Conservation (phyloP, 2,113 vertebrate genomes). For the Phoenicopterus ruber region DNA sequence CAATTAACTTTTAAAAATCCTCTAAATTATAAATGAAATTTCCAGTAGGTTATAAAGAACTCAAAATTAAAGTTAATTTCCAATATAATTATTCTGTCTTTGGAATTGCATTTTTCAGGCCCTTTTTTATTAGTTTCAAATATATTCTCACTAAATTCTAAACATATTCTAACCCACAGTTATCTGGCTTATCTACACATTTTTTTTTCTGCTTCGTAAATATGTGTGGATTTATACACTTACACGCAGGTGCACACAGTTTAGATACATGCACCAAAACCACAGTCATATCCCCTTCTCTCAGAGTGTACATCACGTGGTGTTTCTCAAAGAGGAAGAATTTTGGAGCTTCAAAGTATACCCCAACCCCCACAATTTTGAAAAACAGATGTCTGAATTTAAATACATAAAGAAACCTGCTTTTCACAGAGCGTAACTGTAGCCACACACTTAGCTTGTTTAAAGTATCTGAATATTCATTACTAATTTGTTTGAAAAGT, state of each 20-base stretch:
- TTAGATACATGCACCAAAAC: background rate
- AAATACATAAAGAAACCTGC: background rate
- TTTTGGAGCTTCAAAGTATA: background rate
- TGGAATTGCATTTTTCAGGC: background rate
- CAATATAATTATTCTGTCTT: background rate
- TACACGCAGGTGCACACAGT: background rate
- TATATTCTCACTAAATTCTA: background rate
- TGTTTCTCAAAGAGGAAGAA: background rate
- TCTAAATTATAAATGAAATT: background rate
- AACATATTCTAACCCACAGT: background rate
- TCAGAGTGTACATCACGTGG: rapidly evolving
- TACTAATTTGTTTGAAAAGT: background rate
- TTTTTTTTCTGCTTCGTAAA: background rate
- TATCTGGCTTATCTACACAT: background rate
- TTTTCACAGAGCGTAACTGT: background rate
- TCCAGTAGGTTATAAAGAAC: background rate
- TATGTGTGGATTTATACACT: background rate
- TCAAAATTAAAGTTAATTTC: background rate
- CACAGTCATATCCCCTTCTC: background rate
- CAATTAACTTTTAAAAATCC: background rate
- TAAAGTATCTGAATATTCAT: background rate
- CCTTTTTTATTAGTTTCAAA: background rate
- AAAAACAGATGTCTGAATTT: background rate
- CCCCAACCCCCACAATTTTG: background rate
- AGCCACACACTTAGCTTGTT: background rate